Percentiles rank a stretch among this genome's conserved stretches.
Conservation (phyloP, 2,797 vertebrate genomes). For the Pseudotriccus pelzelni region DNA sequence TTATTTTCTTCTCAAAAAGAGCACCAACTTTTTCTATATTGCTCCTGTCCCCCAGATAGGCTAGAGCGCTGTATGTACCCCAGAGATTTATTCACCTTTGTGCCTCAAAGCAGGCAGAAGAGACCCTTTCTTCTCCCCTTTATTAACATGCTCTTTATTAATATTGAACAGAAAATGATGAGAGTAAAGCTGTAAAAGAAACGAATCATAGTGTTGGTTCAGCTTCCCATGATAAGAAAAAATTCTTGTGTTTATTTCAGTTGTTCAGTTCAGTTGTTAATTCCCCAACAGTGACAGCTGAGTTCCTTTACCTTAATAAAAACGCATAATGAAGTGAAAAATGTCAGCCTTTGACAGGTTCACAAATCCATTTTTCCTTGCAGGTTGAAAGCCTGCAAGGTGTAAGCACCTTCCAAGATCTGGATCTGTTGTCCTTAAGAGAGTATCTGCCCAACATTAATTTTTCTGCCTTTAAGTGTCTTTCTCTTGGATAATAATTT, state of each 20-base stretch:
- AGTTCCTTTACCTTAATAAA: constrained; percentile 9
- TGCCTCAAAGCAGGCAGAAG: constrained; percentile 68
- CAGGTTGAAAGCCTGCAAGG: constrained; percentile 15
- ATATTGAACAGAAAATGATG: constrained; percentile 29
- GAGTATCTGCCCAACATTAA: neutral
- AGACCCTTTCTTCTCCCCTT: constrained; percentile 48
- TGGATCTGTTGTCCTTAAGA: constrained; percentile 37
- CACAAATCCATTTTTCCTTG: constrained; percentile 36
- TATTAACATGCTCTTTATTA: constrained; percentile 24
- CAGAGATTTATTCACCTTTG: constrained; percentile 61
- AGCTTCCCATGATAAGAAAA: constrained; percentile 22
- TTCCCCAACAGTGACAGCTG: constrained; percentile 1
- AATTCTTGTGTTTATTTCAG: constrained; percentile 20
- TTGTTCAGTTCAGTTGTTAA: constrained; percentile 38
- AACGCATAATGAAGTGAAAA: constrained; percentile 40
- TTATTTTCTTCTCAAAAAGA: constrained; percentile 4
- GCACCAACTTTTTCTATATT: neutral
- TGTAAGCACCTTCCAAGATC: constrained; percentile 50
- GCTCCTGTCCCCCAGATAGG: constrained; percentile 16
- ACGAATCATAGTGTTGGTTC: neutral
- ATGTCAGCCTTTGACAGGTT: constrained; percentile 23
- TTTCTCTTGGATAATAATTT: constrained; percentile 44
- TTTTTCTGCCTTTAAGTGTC: constrained; percentile 56
- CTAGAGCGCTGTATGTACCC: neutral
- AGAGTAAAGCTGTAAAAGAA: constrained; percentile 8